Percentiles rank a stretch among this genome's conserved stretches.
phyloP scores from a whole-genome alignment of 2,113 vertebrate genomes.

The Aspidoscelis tigris region DNA sequence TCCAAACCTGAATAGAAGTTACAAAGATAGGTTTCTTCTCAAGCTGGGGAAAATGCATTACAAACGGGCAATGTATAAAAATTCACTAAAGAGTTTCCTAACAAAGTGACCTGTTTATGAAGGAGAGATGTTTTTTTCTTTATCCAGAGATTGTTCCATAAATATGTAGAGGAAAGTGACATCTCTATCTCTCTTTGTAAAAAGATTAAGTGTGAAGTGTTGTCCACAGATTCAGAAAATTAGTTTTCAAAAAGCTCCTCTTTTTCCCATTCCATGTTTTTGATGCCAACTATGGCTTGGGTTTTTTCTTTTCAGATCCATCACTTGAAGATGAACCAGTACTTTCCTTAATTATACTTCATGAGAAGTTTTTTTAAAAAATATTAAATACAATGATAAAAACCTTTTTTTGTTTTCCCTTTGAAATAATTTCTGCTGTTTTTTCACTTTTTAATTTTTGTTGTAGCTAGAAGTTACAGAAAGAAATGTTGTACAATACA shows the following conservation, averaged over 20 bases:
- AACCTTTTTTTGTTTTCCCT: background rate
- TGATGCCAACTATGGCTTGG: background rate
- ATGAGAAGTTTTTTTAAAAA: background rate
- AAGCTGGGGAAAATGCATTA: background rate
- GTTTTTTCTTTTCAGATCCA: background rate
- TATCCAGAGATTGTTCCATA: conserved; percentile 4
- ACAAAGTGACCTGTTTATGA: conserved; percentile 21
- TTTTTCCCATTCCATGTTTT: background rate
- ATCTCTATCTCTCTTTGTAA: background rate
- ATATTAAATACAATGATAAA: too few relatives aligned
- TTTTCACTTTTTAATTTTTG: conserved; percentile 28
- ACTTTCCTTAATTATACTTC: background rate
- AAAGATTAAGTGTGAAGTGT: conserved; percentile 22
- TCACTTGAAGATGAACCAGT: background rate
- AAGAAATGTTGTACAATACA: conserved; percentile 24
- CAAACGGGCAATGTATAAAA: conserved; percentile 6
- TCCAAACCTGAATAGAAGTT: conserved; percentile 36
- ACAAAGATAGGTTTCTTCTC: conserved; percentile 26
- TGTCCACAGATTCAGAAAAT: background rate
- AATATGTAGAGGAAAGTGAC: background rate
- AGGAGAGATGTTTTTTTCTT: conserved; percentile 24
- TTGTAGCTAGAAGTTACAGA: conserved; percentile 8
- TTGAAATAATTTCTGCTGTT: conserved; percentile 26
- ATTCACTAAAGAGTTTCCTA: background rate
- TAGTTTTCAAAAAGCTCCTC: background rate